Base-by-base conservation (phyloP, 2,888 invertebrate genomes). In the Diaprepes abbreviatus region DNA sequence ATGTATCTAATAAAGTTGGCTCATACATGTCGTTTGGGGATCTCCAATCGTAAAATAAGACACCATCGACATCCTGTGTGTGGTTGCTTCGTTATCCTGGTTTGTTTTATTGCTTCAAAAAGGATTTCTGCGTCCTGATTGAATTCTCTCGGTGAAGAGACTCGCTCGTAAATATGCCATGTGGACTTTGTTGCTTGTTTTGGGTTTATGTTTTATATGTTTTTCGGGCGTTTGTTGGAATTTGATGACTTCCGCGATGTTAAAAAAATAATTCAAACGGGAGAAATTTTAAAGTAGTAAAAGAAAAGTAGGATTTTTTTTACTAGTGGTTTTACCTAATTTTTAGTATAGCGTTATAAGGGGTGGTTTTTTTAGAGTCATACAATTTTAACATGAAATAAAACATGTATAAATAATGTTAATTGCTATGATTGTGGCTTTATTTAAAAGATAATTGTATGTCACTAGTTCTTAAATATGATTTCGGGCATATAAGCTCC, bases 71-170 rank as follows among this genome's bases (percentile, higher is more conserved):
- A 33, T 57, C 55, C 24, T 31, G 64, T 52, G 31, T 45, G 57
- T 21, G 58, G 59, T 36, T 48, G 45, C 50, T 59, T 66, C 43
- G 59, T 66, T 59, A 66, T 59, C 78, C 62, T 65, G 78, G 71
- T 77, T 74, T 76, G 77, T 76, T 78, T 79, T 79, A 80, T 78
- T 79, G 79, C 78, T 75, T 78, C 77, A 77, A 76, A 75, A 80
- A 80, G 66, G 82, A 81, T 81, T 80, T 78, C 75, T 73, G 59
- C 38, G 74, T 76, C 76, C 81, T 81, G 82, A 82, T 82, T 81
- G 81, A 81, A 81, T 81, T 77, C 77, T 71, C 75, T 70, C 73
- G 77, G 78, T 77, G 77, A 78, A 75, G 73, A 74, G 68, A 64
- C 70, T 54, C 72, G 65, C 62, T 77, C 79, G 78, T 80, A 80